These are phyloP conservation scores for Laspeyria flexula DNA, from an alignment of 2,888 invertebrate genomes.

Conservation along the genomic window DNA sequence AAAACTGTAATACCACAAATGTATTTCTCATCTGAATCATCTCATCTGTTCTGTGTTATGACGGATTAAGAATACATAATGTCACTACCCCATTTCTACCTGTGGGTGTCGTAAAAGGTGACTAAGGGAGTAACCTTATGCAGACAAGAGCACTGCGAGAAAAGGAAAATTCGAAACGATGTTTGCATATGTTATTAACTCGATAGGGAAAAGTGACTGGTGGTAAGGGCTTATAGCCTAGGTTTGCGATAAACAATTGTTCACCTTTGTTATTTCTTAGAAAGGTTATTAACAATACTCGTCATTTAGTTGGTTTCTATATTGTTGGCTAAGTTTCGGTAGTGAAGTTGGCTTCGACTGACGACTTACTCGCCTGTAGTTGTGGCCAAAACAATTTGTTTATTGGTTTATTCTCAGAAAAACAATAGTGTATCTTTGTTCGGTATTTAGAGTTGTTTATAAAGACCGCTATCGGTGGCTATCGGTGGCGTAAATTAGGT, in stretches of 20 bases:
- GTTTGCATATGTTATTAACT: too few species aligned
- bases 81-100: too few species aligned
- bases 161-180: too few species aligned
- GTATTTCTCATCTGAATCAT: too few species aligned
- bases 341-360: constrained; percentile 44
- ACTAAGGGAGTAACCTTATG: too few species aligned
- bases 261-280: constrained; percentile 57
- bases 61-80: too few species aligned
- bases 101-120: too few species aligned
- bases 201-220: constrained; percentile 21
- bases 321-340: constrained; percentile 55
- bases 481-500: too few species aligned
- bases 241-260: constrained; percentile 55
- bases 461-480: too few species aligned
- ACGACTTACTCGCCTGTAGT: constrained; percentile 39
- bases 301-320: constrained; percentile 60
- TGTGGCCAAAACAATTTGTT: constrained; percentile 45
- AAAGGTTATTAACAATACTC: constrained; percentile 62
- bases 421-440: constrained; percentile 32
- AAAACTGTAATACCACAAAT: too few species aligned
- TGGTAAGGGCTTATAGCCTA: constrained; percentile 47
- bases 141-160: too few species aligned
- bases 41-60: too few species aligned
- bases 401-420: constrained; percentile 39
- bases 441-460: constrained; percentile 14